Evolutionary conservation across 2,888 invertebrate species (phyloP).

Genomic region (Mesopsocus fuscifrons): DNA sequence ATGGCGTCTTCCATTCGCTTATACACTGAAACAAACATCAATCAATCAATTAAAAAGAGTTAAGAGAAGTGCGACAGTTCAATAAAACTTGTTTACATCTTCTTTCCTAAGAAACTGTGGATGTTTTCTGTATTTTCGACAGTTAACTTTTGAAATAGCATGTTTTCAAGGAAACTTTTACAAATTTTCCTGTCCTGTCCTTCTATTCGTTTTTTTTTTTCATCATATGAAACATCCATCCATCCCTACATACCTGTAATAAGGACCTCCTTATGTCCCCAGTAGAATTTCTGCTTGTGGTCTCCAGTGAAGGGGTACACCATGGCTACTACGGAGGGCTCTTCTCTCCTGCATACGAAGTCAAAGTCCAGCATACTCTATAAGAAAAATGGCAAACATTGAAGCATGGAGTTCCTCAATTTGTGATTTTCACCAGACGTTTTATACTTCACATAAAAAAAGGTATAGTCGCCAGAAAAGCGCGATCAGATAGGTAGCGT

Average conservation of each 20-base stretch:
- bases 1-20: conserved; percentile 95
- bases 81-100: neutral
- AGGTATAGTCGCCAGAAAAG: too few relatives aligned
- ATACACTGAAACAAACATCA: conserved; percentile 51
- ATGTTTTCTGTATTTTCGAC: too few relatives aligned
- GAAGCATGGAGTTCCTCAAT: neutral
- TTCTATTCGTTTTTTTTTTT: too few relatives aligned
- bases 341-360: conserved; percentile 72
- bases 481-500: too few relatives aligned
- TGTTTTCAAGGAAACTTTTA: too few relatives aligned
- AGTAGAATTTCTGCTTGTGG: conserved; percentile 98
- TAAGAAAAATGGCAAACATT: conserved; percentile 12
- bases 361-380: conserved; percentile 91
- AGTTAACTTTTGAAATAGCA: too few relatives aligned
- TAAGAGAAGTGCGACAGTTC: conserved; percentile 3
- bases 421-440: neutral
- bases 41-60: neutral
- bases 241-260: conserved; percentile 61
- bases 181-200: too few relatives aligned
- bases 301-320: conserved; percentile 98
- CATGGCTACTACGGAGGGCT: conserved; percentile 88
- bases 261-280: conserved; percentile 95
- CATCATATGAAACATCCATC: too few relatives aligned
- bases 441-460: neutral
- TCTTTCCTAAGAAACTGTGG: too few relatives aligned